Evolutionary conservation across 2,888 invertebrate genomes (phyloP).

Genomic region (Ethmia dodecea): DNA sequence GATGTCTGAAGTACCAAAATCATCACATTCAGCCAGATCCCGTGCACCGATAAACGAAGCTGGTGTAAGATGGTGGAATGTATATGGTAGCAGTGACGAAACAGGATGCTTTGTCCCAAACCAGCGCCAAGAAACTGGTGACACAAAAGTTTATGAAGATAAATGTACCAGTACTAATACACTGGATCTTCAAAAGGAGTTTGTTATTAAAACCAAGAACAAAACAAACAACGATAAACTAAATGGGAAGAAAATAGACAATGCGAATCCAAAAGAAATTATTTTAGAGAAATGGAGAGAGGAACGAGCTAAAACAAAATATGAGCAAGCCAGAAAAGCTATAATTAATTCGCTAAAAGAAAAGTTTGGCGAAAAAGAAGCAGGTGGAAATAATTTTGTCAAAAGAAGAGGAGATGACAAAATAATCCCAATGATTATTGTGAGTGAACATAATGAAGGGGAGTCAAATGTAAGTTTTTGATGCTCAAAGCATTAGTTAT

Average conservation of each 20-base stretch:
- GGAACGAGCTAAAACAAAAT: conserved; percentile 47
- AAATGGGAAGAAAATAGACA: not conserved
- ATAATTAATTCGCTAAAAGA: conserved; percentile 66
- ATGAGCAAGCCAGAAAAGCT: conserved; percentile 54
- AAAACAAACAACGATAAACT: not conserved
- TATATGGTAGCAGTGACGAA: conserved; percentile 26
- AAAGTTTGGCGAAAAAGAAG: conserved; percentile 39
- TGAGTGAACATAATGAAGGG: conserved; percentile 61
- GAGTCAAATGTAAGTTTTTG: conserved; percentile 67
- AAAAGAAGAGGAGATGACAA: not conserved
- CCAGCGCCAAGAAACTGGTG: too few species aligned
- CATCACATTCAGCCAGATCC: conserved; percentile 49
- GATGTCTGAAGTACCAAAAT: conserved; percentile 37
- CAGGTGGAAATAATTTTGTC: too few species aligned
- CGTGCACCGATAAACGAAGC: conserved; percentile 52
- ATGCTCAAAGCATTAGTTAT: too few species aligned
- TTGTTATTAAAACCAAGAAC: not conserved
- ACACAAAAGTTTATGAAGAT: not conserved
- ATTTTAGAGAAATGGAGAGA: conserved; percentile 62
- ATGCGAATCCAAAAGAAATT: conserved; percentile 45
- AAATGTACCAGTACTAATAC: conserved; percentile 7
- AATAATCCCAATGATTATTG: conserved; percentile 43
- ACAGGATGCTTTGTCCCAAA: not conserved
- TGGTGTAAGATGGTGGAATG: conserved; percentile 53
- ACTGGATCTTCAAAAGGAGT: not conserved